Conservation (phyloP, 2,113 vertebrate species). For the Cyrtonyx montezumae region DNA sequence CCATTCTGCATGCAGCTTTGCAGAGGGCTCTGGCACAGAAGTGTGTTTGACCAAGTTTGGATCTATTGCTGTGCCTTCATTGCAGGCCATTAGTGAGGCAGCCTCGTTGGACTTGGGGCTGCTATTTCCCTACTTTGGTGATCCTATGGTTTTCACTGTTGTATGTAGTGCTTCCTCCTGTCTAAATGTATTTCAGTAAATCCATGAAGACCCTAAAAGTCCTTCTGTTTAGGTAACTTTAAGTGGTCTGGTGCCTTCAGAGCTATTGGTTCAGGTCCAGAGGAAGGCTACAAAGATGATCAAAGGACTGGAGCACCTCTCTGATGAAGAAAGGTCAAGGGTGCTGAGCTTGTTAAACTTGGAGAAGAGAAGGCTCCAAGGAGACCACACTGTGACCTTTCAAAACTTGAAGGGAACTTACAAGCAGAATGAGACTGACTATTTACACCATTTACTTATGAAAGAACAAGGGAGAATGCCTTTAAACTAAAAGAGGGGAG, state of each 20-base stretch:
- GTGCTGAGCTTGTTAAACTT: no score
- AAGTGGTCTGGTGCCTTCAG: not conserved
- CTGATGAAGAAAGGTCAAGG: no score
- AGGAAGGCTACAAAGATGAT: no score
- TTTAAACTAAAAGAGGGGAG: no score
- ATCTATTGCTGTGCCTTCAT: not conserved
- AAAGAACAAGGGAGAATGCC: no score
- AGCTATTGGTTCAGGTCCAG: no score
- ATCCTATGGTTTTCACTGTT: not conserved
- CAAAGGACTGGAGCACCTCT: no score
- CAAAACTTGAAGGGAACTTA: no score
- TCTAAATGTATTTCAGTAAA: not conserved
- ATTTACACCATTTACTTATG: no score
- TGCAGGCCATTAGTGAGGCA: not conserved
- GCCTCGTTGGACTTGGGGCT: not conserved
- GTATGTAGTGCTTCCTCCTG: not conserved
- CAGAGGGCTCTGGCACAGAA: fast-evolving
- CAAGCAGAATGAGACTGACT: no score
- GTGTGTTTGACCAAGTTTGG: not conserved
- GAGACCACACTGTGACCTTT: no score
- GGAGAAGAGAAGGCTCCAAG: no score
- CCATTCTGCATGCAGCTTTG: not conserved
- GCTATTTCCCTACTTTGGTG: not conserved
- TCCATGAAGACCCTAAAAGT: fast-evolving
- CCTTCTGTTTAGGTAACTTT: not conserved